phyloP scores from a whole-genome alignment of 2,113 vertebrate genomes.

The Pedetes capensis region DNA sequence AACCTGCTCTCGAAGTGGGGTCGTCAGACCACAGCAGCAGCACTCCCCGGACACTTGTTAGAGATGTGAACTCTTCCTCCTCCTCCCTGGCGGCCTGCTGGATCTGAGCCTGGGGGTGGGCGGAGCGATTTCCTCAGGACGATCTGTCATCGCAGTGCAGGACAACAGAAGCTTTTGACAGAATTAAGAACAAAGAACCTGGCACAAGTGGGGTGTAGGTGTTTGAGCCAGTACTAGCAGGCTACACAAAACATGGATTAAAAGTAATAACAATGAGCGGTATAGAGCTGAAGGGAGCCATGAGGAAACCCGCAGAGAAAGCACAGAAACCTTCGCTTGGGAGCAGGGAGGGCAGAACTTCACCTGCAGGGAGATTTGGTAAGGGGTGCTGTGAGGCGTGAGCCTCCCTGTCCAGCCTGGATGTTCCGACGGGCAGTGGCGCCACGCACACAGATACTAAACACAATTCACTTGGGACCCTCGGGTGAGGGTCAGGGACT shows the following conservation, averaged over 20 bases:
- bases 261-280: neutral
- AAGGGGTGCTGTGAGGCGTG: too few relatives aligned
- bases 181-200: neutral
- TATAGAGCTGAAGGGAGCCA: too few relatives aligned
- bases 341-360: fast-evolving
- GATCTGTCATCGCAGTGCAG: fast-evolving
- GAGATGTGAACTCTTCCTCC: fast-evolving
- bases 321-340: fast-evolving
- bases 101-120: neutral
- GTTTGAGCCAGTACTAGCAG: neutral
- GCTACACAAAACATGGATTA: fast-evolving
- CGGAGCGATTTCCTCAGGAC: neutral
- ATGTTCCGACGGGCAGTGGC: too few relatives aligned
- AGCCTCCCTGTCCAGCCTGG: too few relatives aligned
- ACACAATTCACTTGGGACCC: too few relatives aligned
- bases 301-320: too few relatives aligned
- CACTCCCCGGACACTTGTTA: fast-evolving
- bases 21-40: fast-evolving
- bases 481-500: too few relatives aligned
- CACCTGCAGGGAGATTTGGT: neutral
- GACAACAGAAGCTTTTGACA: fast-evolving
- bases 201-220: too few relatives aligned
- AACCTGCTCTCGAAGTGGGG: too few relatives aligned
- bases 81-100: fast-evolving
- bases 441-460: too few relatives aligned